A percentile compares a stretch with the other conserved stretches of the same genome.
Conservation (phyloP, 2,888 invertebrate species). For the Aphidoletes aphidimyza region DNA sequence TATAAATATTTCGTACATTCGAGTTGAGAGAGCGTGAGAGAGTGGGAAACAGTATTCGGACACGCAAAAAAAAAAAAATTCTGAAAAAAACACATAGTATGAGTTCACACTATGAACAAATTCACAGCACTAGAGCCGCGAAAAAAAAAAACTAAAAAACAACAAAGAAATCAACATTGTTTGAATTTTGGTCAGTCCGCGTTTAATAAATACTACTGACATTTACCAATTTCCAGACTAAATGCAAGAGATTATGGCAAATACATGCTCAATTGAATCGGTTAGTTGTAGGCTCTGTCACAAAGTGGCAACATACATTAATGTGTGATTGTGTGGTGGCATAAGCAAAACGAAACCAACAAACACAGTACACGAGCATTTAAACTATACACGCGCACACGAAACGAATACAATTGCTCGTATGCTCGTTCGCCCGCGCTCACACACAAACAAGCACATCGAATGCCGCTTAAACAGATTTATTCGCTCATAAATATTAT, state of each 20-base stretch:
- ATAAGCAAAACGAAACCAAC: neutral
- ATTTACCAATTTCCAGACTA: too few species aligned
- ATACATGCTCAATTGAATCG: neutral
- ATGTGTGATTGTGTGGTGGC: neutral
- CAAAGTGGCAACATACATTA: neutral
- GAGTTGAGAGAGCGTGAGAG: neutral
- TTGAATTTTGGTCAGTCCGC: too few species aligned
- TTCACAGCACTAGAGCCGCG: too few species aligned
- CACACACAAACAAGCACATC: neutral
- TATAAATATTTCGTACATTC: neutral
- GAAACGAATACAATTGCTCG: too few species aligned
- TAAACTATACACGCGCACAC: neutral
- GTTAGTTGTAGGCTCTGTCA: neutral
- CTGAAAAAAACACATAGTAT: too few species aligned
- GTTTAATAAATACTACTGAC: too few species aligned
- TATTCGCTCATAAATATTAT: conserved; percentile 45
- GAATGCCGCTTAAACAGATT: conserved; percentile 23
- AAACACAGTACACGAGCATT: neutral
- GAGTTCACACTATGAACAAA: too few species aligned
- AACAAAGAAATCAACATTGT: too few species aligned
- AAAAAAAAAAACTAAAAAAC: too few species aligned
- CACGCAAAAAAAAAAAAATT: conserved; percentile 10
- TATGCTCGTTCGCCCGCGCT: neutral
- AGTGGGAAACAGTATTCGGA: neutral
- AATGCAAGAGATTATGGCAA: neutral